Percentiles rank a stretch among this genome's conserved stretches.
Conservation (phyloP, 1,140 invertebrate genomes). For the Ruditapes philippinarum region DNA sequence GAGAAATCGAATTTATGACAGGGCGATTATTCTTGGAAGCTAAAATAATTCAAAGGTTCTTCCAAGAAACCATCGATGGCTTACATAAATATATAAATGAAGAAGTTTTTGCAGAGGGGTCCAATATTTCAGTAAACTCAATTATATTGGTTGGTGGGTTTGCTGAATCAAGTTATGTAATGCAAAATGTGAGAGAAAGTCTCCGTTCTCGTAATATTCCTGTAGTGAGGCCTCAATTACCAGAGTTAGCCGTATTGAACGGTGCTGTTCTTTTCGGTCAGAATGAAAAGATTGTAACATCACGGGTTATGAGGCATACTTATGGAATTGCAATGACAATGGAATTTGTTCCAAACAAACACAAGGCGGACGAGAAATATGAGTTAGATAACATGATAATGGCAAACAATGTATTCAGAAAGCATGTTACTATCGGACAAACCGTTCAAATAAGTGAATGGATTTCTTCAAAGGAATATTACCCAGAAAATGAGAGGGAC, state of each 20-base stretch:
- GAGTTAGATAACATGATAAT: not conserved
- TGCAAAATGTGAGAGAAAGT: not conserved
- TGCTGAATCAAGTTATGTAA: not conserved
- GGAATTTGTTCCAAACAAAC: not conserved
- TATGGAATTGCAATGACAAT: not conserved
- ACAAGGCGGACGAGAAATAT: not conserved
- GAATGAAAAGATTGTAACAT: not conserved
- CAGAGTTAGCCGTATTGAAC: not conserved
- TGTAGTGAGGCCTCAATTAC: not conserved
- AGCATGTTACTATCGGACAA: not conserved
- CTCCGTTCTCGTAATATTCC: not conserved
- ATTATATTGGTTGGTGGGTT: conserved; percentile 19
- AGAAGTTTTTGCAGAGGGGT: not conserved
- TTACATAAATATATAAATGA: not conserved
- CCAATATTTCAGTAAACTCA: not conserved
- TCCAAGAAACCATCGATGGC: not conserved
- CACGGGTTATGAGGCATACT: not conserved
- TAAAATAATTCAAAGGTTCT: not conserved
- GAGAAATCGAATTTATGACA: not conserved
- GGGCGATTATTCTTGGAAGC: not conserved
- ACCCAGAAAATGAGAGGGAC: not conserved
- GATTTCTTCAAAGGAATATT: not conserved
- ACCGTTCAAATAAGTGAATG: not conserved
- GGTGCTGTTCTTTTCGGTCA: conserved; percentile 17
- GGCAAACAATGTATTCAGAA: conserved; percentile 8